phyloP scores from a whole-genome alignment of 1,140 invertebrate species.

The Belonocnema kinseyi region DNA sequence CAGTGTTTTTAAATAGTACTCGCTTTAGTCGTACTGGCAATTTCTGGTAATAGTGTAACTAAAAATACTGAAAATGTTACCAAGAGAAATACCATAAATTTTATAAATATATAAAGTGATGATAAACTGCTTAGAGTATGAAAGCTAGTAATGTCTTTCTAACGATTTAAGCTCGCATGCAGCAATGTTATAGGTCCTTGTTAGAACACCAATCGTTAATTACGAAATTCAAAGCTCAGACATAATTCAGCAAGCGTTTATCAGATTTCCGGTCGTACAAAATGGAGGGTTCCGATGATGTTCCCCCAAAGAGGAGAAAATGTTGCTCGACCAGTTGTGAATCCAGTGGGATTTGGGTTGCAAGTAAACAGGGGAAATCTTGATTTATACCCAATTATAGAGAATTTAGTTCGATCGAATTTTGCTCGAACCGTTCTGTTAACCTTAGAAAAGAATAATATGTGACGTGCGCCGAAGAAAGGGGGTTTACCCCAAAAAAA shows the following conservation, averaged over 20 bases:
- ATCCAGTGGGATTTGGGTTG: slow-evolving; percentile 3
- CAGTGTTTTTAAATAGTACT: too few relatives aligned
- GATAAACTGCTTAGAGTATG: too few relatives aligned
- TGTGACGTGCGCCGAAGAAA: too few relatives aligned
- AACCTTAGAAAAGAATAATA: background rate
- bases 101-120: too few relatives aligned
- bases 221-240: slow-evolving; percentile 38
- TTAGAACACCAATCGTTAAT: slow-evolving; percentile 32
- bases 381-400: slow-evolving; percentile 15
- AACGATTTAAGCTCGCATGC: background rate
- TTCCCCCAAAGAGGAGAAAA: slow-evolving; percentile 1
- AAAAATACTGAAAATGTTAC: too few relatives aligned
- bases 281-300: background rate
- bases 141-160: slow-evolving; percentile 18
- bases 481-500: too few relatives aligned
- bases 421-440: background rate
- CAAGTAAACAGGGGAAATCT: background rate
- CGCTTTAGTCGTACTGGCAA: too few relatives aligned
- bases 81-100: too few relatives aligned
- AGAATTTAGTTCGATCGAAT: background rate
- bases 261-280: slow-evolving; percentile 10
- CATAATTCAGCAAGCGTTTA: slow-evolving; percentile 5
- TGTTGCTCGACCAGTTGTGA: slow-evolving; percentile 6
- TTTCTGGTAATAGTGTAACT: too few relatives aligned
- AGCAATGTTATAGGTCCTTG: slow-evolving; percentile 13